phyloP scores from a whole-genome alignment of 1,140 invertebrate species.

The roundworm (Caenorhabditis elegans) region WBcel235 BX284604.4:12696501-12697000 shows the following conservation, averaged over 20 bases:
- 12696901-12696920: no score
- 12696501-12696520: background rate
- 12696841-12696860: background rate
- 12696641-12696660: background rate
- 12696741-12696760: no score
- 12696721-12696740: no score
- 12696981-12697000: background rate
- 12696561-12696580: background rate
- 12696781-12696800: no score
- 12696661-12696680: background rate
- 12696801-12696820: background rate
- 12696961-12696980: background rate
- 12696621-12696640: slow-evolving; percentile 18
- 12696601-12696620: background rate
- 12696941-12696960: background rate
- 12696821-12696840: background rate
- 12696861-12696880: background rate
- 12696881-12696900: no score
- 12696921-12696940: no score
- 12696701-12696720: background rate
- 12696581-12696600: background rate
- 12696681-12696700: background rate
- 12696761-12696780: no score
- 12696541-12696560: background rate
- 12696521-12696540: background rate